These are phyloP conservation scores for Actenoides lindsayi DNA, from an alignment of 2,113 vertebrate species.

Conservation along the genomic window DNA sequence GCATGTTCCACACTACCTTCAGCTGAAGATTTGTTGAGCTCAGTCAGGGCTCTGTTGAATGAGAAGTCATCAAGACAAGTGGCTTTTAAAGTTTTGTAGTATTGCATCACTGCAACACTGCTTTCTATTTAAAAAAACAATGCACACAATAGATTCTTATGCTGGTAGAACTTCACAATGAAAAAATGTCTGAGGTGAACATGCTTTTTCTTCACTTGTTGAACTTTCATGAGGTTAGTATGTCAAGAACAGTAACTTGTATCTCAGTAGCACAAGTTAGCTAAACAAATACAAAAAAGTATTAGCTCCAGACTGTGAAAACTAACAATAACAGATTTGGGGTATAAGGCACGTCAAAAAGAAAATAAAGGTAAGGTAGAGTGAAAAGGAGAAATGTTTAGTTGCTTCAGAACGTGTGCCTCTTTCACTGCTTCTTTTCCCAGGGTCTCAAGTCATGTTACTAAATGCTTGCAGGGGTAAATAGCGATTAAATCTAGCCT, in stretches of 20 bases:
- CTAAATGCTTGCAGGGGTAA: background rate
- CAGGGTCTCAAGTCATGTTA: background rate
- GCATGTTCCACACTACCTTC: background rate
- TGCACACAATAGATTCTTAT: accelerated
- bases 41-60: background rate
- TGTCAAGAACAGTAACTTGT: background rate
- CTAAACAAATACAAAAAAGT: background rate
- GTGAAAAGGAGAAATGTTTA: background rate
- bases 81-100: background rate
- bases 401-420: background rate
- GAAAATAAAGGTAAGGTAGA: background rate
- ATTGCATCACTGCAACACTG: background rate
- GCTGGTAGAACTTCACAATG: background rate
- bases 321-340: background rate
- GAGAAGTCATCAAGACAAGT: background rate
- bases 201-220: background rate
- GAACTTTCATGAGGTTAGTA: background rate
- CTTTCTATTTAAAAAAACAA: background rate
- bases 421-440: background rate
- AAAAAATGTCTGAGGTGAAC: background rate
- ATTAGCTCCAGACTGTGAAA: background rate
- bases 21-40: background rate
- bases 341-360: background rate
- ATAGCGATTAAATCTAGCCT: background rate
- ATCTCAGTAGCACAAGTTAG: background rate